phyloP scores from a whole-genome alignment of 2,113 vertebrate species.

The Pseudorhombus dupliciocellatus region DNA sequence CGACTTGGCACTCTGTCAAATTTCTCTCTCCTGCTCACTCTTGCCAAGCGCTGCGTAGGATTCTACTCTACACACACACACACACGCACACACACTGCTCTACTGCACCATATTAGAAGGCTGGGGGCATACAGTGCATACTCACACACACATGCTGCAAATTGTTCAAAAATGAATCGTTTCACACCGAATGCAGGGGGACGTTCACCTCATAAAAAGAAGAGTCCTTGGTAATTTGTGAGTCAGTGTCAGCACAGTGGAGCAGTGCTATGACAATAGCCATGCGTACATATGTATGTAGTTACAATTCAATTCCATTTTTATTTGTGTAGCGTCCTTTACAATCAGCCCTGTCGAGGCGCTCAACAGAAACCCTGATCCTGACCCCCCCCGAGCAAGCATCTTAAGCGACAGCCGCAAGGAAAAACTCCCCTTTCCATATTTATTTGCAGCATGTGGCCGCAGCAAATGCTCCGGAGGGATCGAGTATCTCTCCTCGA shows the following conservation, averaged over 20 bases:
- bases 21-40: constrained; percentile 59
- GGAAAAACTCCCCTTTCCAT: too few relatives aligned
- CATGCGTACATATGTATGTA: neutral
- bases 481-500: constrained; percentile 13
- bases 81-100: constrained; percentile 54
- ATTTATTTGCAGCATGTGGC: constrained; percentile 1
- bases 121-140: constrained; percentile 38
- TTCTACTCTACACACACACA: constrained; percentile 57
- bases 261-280: neutral
- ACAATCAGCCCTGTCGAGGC: too few relatives aligned
- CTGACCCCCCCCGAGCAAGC: too few relatives aligned
- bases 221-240: constrained; percentile 20
- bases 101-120: constrained; percentile 70
- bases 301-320: too few relatives aligned
- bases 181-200: constrained; percentile 4
- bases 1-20: constrained; percentile 73
- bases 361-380: too few relatives aligned
- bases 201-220: constrained; percentile 32
- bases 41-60: constrained; percentile 62
- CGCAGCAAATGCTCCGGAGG: constrained; percentile 6
- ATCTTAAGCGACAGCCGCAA: too few relatives aligned
- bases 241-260: neutral
- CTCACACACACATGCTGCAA: constrained; percentile 21
- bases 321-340: too few relatives aligned
- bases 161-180: constrained; percentile 23